Base-by-base conservation (phyloP, 2,113 vertebrate genomes). In the Garra rufa region DNA sequence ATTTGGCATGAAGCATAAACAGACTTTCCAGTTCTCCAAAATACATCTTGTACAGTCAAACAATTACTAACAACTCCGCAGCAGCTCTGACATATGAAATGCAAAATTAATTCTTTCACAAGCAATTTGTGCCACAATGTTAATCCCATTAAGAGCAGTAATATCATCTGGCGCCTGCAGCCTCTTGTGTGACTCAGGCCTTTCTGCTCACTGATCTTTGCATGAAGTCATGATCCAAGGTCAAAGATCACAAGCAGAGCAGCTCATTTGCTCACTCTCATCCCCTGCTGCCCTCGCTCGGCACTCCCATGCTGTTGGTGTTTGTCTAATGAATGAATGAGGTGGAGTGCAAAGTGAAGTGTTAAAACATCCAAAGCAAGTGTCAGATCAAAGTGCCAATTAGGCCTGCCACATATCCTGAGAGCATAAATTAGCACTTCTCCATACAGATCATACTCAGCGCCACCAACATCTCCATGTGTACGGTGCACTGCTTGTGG, bases 301-400 rank as follows among this genome's bases (percentile, higher is more conserved):
- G 43, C 59, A 44, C 48, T 78, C 19, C 46, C 65, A 41, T 15
- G 19, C 74, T 63, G 83, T 63, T 76, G 80, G 67, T 82, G 69
- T 76, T 83, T 83, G 57, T 86, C 76, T 85, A 85, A 80, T 85
- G 84, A 87, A 87, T 87, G 84, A 87, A 86, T 83, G 70, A 79
- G 55, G 52, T 79, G 43, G 85, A 83, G 82, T 76, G 82, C 38
- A 85, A 85, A 82, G 61, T 44, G 74, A 86, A 84, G 82, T 84
- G 76, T 82, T 80, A 81, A 73, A 86, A 87, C 82, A 55, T 90
- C 84, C 63, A 38, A 75, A 38, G 50, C 74, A 85, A 85, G 87
- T 83, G 87, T 81, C 71, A 65, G 86, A 88, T 85, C 81, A 87
- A 89, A 83, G 77, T 85, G 88, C 71, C 87, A 90, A 88, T 91